Evolutionary conservation across 2,888 invertebrate genomes (phyloP), one percentile per base, ranked within the genome.

Genomic region (Eumacrocentrus americanus): DNA sequence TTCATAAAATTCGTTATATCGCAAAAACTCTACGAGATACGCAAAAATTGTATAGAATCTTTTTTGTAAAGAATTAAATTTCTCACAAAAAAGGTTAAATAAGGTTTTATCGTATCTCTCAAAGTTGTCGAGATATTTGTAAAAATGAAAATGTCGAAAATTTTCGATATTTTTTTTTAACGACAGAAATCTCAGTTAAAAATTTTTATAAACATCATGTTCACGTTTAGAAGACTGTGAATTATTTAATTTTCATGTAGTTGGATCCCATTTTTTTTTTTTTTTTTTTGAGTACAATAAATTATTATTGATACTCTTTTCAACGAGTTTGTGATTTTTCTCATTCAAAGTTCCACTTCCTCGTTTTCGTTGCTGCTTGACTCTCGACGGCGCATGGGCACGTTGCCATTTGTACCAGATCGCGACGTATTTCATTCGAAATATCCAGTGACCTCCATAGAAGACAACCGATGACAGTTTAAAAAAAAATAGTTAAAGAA

Each of bases 361-460:
- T 46, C 20, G 11, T 44, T 48, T 16, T 29, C 29, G 14, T 48
- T 18, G 6, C 7, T 3, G n/a, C 38, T 18, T 9, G 38, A 35
- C 18, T 20, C 40, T 53, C 38, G 40, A 35, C 14, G n/a, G 34
- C 20, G 47, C 22, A 59, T 22, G 54, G 77, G 77, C 77, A 77
- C 63, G 42, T 55, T 78, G 78, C 78, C 78, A 78, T 74, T 73
- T 75, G 78, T 76, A 75, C 77, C 71, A 78, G 72, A 76, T 77
- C 72, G 74, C 74, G 66, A 70, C 70, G 72, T 73, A 76, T 78
- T 78, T 77, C 77, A 78, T 77, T 78, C 76, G 76, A 78, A 77
- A 77, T 78, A 70, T 73, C 72, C 67, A 60, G 59, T 60, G 59
- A 60, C 59, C 59, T 60, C 59, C 48, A 60, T 60, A 52, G 20